These are phyloP conservation scores for Gymnocypris eckloni DNA, from an alignment of 2,797 vertebrate genomes.

Conservation along the genomic window DNA sequence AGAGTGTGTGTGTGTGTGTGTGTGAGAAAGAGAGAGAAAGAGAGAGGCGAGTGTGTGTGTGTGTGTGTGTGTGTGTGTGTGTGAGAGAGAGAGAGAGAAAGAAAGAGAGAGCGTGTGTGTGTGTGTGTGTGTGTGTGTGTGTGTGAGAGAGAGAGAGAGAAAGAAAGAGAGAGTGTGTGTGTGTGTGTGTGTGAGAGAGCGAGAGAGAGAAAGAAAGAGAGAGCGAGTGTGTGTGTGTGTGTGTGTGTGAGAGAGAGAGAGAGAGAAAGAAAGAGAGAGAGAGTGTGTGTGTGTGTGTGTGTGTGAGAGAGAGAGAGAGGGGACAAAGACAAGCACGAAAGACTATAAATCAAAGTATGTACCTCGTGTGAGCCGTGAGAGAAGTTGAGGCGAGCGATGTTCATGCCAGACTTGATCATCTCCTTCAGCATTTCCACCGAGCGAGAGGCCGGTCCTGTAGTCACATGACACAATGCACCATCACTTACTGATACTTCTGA, in stretches of 20 bases:
- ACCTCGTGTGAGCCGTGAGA: conserved; percentile 97
- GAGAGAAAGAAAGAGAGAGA: neutral
- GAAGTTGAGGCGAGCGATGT: conserved; percentile 97
- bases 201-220: neutral
- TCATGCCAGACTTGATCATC: conserved; percentile 99
- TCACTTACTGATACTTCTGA: neutral
- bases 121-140: too few relatives aligned
- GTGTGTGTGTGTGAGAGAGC: too few relatives aligned
- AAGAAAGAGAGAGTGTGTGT: too few relatives aligned
- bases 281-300: too few relatives aligned
- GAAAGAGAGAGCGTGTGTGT: neutral
- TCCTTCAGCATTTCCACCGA: conserved; percentile 92
- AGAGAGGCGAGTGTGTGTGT: too few relatives aligned
- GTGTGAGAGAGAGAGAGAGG: neutral
- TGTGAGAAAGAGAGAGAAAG: neutral
- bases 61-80: too few relatives aligned
- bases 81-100: neutral
- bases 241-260: neutral
- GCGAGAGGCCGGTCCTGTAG: conserved; percentile 91
- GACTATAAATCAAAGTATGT: conserved; percentile 50
- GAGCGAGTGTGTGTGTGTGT: too few relatives aligned
- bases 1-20: too few relatives aligned
- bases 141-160: neutral
- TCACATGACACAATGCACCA: neutral
- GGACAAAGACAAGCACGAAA: neutral